Evolutionary conservation across 2,113 vertebrate genomes (phyloP).

Genomic region (Aegithalos caudatus): DNA sequence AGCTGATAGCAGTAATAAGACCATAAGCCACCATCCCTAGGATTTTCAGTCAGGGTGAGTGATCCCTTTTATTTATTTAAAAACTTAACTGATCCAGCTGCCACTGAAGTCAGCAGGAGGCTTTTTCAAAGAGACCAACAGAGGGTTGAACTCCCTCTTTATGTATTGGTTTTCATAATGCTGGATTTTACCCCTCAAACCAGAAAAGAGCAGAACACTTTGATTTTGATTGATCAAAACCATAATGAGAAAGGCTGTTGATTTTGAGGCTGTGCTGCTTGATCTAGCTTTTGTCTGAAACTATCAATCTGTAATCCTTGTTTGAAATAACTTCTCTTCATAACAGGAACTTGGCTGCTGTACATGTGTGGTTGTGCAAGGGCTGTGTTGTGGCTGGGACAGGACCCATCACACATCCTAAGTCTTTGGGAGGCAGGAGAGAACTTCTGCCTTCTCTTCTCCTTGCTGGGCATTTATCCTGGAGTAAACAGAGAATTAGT

Average conservation of each 20-base stretch:
- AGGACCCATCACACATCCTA: accelerated
- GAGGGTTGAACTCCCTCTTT: neutral
- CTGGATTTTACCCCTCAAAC: neutral
- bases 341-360: neutral
- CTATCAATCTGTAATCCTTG: neutral
- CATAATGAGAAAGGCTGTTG: neutral
- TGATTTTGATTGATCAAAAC: neutral
- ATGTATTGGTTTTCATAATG: neutral
- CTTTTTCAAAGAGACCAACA: neutral
- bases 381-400: neutral
- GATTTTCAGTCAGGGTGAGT: neutral
- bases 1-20: neutral
- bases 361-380: neutral
- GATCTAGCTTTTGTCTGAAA: neutral
- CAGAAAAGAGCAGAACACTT: neutral
- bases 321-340: neutral
- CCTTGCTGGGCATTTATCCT: neutral
- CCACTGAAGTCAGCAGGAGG: neutral
- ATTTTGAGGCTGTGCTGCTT: neutral
- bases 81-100: neutral
- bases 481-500: neutral
- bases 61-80: neutral
- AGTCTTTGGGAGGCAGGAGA: neutral
- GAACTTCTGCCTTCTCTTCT: neutral
- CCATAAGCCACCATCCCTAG: neutral